A percentile compares a stretch with the other conserved stretches of the same genome.
Evolutionary conservation across 2,113 vertebrate genomes (phyloP).

Genomic region (Ammodramus savannarum): DNA sequence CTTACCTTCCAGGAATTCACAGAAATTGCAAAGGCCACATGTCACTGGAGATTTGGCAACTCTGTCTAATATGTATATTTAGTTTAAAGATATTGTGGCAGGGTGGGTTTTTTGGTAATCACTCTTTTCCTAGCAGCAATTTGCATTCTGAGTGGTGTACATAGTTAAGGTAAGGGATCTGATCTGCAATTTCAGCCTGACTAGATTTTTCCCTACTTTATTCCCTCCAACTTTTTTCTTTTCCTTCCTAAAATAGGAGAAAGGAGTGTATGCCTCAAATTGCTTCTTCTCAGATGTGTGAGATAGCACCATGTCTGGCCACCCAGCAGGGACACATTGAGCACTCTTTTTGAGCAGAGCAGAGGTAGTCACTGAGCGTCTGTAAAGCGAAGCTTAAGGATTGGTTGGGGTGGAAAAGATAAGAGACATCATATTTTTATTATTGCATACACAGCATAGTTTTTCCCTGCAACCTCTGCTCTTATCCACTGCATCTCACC

Average conservation of each 20-base stretch:
- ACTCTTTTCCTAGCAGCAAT: not conserved
- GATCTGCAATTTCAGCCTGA: not conserved
- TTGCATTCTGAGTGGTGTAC: not conserved
- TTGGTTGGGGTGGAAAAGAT: not conserved
- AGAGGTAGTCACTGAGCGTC: not conserved
- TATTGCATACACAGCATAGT: not conserved
- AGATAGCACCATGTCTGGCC: not conserved
- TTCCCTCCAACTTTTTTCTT: not conserved
- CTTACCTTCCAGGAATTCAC: conserved; percentile 9
- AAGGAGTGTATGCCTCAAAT: not conserved
- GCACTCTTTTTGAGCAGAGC: not conserved
- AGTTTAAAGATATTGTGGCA: not conserved
- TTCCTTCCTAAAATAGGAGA: not conserved
- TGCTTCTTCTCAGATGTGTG: not conserved
- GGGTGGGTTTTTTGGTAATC: not conserved
- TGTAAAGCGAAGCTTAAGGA: not conserved
- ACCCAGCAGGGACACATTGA: fast-evolving
- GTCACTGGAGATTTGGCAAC: not conserved
- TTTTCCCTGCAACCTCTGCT: not conserved
- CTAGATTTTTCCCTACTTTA: not conserved
- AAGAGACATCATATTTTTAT: not conserved
- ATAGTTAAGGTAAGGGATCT: not conserved
- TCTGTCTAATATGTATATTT: not conserved
- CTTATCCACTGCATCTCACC: not conserved
- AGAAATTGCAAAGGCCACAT: not conserved